Evolutionary conservation across 2,888 invertebrate genomes (phyloP).

Genomic region (Eilema griseolum): DNA sequence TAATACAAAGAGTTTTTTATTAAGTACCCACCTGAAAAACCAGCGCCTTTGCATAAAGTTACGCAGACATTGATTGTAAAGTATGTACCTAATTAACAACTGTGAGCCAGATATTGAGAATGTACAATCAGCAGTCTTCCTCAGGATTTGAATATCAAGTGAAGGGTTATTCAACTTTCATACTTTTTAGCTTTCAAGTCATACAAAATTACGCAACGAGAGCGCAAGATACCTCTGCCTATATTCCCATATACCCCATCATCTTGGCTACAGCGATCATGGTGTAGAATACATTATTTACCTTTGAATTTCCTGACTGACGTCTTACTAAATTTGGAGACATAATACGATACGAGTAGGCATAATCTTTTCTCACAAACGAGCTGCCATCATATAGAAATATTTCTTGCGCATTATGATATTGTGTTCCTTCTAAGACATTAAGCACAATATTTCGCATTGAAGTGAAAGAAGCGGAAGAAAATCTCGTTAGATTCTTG

Average conservation of each 20-base stretch:
- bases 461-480: slow-evolving; percentile 18
- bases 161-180: no score
- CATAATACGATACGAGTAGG: slow-evolving; percentile 4
- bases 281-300: neutral
- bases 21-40: neutral
- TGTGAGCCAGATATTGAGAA: no score
- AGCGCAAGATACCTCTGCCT: no score
- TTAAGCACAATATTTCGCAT: slow-evolving; percentile 27
- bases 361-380: slow-evolving; percentile 2
- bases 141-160: no score
- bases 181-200: no score
- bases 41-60: neutral
- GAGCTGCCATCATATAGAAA: slow-evolving; percentile 4
- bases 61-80: no score
- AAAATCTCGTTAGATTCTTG: slow-evolving; percentile 14
- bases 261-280: neutral
- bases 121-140: no score
- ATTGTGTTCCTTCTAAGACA: slow-evolving; percentile 23
- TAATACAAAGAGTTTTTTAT: neutral
- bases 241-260: no score
- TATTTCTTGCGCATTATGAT: slow-evolving; percentile 19
- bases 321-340: neutral
- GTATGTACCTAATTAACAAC: no score
- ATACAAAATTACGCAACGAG: no score
- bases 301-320: neutral